Percentiles rank a stretch among this genome's conserved stretches.
Evolutionary conservation across 2,113 vertebrate species (phyloP).

Genomic region (Todiramphus saurophagus): DNA sequence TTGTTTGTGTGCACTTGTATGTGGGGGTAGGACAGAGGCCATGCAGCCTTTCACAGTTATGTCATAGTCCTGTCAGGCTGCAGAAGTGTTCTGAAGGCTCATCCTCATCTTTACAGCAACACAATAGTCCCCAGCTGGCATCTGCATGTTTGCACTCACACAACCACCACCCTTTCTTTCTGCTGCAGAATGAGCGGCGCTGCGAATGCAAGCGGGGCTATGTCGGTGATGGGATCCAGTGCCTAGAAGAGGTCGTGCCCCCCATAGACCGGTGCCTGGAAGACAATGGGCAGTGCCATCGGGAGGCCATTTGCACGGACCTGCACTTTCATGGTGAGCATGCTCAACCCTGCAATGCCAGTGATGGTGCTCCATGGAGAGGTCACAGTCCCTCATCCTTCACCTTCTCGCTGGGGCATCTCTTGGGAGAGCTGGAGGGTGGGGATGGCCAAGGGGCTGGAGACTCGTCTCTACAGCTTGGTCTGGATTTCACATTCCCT

Average conservation of each 20-base stretch:
- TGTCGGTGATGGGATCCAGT: constrained; percentile 88
- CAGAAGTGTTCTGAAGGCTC: background rate
- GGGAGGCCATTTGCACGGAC: constrained; percentile 85
- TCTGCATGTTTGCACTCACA: background rate
- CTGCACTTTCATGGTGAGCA: constrained; percentile 88
- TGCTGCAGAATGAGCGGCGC: constrained; percentile 82
- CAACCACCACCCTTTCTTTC: background rate
- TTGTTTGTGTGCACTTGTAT: background rate
- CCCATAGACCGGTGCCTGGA: constrained; percentile 87
- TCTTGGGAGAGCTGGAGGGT: background rate
- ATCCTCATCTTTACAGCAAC: background rate
- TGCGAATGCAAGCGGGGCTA: constrained; percentile 87
- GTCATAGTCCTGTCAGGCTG: background rate
- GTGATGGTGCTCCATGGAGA: background rate
- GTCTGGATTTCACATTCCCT: background rate
- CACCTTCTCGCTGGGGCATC: background rate
- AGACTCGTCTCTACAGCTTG: background rate
- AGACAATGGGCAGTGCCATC: constrained; percentile 82
- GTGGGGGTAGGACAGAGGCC: background rate
- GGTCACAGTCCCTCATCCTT: background rate
- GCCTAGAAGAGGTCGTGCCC: constrained; percentile 80
- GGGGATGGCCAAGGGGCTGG: background rate
- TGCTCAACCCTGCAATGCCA: background rate
- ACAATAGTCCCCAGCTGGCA: background rate
- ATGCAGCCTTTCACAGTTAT: background rate